Conservation (phyloP, 2,113 vertebrate species). For the Tragelaphus strepsiceros region DNA sequence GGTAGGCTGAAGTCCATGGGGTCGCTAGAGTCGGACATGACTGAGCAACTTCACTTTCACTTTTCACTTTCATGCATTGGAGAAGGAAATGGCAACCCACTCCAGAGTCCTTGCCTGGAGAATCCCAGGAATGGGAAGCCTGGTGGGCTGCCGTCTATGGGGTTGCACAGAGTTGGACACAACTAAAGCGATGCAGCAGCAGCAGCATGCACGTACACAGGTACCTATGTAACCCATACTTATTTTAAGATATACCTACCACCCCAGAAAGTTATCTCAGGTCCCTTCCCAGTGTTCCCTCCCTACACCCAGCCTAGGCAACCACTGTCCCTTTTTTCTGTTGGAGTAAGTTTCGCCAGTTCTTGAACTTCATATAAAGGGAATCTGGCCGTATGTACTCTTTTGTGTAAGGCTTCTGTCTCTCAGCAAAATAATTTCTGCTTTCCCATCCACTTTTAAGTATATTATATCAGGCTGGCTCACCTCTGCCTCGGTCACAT, state of each 20-base stretch:
- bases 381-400: background rate
- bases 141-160: background rate
- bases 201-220: background rate
- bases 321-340: background rate
- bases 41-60: no score
- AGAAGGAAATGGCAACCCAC: no score
- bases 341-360: background rate
- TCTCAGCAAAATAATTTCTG: background rate
- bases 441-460: background rate
- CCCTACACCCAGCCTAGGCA: background rate
- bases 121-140: background rate
- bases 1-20: no score
- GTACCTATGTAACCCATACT: no score
- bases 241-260: background rate
- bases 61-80: no score
- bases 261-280: background rate
- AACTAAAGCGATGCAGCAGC: background rate
- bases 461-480: background rate
- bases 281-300: background rate
- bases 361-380: background rate
- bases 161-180: background rate
- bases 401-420: background rate
- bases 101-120: background rate
- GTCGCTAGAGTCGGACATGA: no score
- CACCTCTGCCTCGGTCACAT: background rate